phyloP scores from a whole-genome alignment of 2,797 vertebrate genomes.

The Myoxocephalus aenaeus region DNA sequence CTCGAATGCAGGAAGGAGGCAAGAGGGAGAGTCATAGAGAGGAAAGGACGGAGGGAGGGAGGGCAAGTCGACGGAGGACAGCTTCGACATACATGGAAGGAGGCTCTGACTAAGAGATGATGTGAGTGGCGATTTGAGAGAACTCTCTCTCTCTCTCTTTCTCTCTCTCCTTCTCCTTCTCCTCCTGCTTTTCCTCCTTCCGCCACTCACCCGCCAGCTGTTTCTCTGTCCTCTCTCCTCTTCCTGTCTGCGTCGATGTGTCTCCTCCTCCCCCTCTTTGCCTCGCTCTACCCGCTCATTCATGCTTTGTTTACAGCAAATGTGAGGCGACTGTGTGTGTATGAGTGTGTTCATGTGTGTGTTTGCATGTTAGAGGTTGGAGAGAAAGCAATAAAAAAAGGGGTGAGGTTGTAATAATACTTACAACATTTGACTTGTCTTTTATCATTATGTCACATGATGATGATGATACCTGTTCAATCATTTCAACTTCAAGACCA shows the following conservation, averaged over 20 bases:
- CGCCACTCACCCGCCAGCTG: constrained; percentile 65
- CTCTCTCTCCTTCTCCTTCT: constrained; percentile 4
- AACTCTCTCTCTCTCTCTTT: constrained; percentile 11
- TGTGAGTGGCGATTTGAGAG: constrained; percentile 81
- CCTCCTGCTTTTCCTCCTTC: constrained; percentile 64
- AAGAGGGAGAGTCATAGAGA: constrained; percentile 36
- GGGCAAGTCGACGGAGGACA: constrained; percentile 72
- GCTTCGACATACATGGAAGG: constrained; percentile 74
- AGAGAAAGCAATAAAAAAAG: neutral
- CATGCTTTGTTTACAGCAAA: constrained; percentile 79
- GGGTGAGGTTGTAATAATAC: constrained; percentile 20
- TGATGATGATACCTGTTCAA: constrained; percentile 1
- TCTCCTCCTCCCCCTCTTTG: constrained; percentile 38
- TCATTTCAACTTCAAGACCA: constrained; percentile 8
- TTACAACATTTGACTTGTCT: constrained; percentile 9
- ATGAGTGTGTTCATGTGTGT: constrained; percentile 25
- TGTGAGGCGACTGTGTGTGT: constrained; percentile 38
- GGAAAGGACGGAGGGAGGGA: constrained; percentile 43
- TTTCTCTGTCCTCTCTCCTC: constrained; percentile 63
- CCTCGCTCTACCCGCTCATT: constrained; percentile 77
- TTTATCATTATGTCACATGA: neutral
- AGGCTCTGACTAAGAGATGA: constrained; percentile 83
- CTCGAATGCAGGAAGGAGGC: constrained; percentile 60
- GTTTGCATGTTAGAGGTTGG: constrained; percentile 20
- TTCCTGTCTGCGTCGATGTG: constrained; percentile 64